Evolutionary conservation across 1,140 invertebrate genomes (phyloP).

Genomic region (Apis mellifera): DNA sequence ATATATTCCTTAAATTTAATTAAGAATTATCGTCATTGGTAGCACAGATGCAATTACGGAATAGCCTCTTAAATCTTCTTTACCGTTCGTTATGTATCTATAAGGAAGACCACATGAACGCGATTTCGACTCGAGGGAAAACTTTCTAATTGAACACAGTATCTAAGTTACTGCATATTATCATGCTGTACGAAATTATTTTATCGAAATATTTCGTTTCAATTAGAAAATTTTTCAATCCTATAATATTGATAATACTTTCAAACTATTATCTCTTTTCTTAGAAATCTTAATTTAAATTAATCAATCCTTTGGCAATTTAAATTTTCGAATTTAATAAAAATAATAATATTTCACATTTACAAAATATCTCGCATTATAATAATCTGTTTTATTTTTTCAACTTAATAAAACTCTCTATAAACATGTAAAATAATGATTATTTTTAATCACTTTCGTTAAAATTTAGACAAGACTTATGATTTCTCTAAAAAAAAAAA

Average conservation of each 20-base stretch:
- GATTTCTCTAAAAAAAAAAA: too few relatives aligned
- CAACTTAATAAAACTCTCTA: too few relatives aligned
- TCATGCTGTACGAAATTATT: neutral
- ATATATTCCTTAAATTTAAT: conserved; percentile 12
- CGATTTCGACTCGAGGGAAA: neutral
- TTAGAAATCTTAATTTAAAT: neutral
- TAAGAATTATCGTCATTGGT: neutral
- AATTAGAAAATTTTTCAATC: neutral
- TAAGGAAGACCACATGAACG: neutral
- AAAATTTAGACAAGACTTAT: too few relatives aligned
- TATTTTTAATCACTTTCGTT: too few relatives aligned
- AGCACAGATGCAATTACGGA: neutral
- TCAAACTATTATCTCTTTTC: neutral
- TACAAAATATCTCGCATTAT: too few relatives aligned
- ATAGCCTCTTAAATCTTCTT: neutral
- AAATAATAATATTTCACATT: too few relatives aligned
- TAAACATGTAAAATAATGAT: too few relatives aligned
- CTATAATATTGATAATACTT: neutral
- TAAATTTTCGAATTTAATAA: too few relatives aligned
- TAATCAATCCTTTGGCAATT: too few relatives aligned
- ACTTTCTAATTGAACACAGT: neutral
- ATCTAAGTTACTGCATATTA: too few relatives aligned
- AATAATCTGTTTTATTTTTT: too few relatives aligned
- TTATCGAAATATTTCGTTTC: neutral
- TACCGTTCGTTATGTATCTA: neutral